Evolutionary conservation across 2,113 vertebrate species (phyloP).

Genomic region (Antennarius striatus): DNA sequence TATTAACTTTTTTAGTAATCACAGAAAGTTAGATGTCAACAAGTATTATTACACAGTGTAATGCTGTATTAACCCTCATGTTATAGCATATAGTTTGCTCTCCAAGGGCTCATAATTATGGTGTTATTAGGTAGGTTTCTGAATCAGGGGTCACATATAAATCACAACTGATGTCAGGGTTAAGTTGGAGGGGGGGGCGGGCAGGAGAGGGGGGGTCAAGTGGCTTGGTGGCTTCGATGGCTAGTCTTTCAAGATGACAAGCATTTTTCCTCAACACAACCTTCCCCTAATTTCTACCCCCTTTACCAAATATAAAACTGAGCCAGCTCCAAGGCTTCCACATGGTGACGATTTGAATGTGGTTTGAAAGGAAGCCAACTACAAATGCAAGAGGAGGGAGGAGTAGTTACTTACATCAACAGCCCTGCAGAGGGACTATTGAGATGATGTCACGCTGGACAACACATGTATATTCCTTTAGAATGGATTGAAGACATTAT

Average conservation of each 20-base stretch:
- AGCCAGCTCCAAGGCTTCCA: constrained; percentile 59
- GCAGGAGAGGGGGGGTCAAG: background rate
- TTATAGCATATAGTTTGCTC: constrained; percentile 42
- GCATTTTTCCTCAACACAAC: constrained; percentile 71
- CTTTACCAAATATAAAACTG: constrained; percentile 57
- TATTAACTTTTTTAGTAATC: constrained; percentile 47
- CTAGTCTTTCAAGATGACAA: constrained; percentile 65
- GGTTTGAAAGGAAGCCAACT: constrained; percentile 34
- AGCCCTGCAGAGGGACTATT: constrained; percentile 57
- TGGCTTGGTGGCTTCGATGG: constrained; percentile 44
- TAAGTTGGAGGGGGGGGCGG: background rate
- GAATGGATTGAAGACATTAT: constrained; percentile 83
- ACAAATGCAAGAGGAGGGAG: constrained; percentile 41
- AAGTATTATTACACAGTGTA: constrained; percentile 25
- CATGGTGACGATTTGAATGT: constrained; percentile 46
- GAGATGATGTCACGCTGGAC: constrained; percentile 73
- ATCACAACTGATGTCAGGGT: constrained; percentile 59
- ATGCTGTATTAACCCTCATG: constrained; percentile 22
- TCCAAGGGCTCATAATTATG: constrained; percentile 49
- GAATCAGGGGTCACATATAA: constrained; percentile 37
- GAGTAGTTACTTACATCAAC: constrained; percentile 21
- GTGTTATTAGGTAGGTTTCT: constrained; percentile 47
- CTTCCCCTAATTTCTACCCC: constrained; percentile 41
- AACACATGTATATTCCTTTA: constrained; percentile 82
- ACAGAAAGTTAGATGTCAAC: constrained; percentile 41